These are phyloP conservation scores for Pseudomyrmex flavicornis DNA, from an alignment of 1,140 invertebrate species.

Conservation along the genomic window DNA sequence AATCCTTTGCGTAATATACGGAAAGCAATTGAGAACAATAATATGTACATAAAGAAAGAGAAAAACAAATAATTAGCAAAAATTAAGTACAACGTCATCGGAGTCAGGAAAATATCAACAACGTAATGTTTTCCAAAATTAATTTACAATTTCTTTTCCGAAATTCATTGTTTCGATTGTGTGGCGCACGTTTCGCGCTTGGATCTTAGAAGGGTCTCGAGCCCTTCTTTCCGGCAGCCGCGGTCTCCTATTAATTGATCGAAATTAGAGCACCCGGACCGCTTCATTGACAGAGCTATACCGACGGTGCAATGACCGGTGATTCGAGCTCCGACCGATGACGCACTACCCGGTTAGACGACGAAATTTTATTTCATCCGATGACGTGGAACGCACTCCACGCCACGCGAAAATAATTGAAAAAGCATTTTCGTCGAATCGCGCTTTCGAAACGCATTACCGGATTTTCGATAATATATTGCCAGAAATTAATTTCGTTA, in stretches of 20 bases:
- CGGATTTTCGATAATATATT: slow-evolving; percentile 59
- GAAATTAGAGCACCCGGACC: slow-evolving; percentile 75
- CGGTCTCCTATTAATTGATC: slow-evolving; percentile 77
- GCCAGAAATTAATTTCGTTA: slow-evolving; percentile 61
- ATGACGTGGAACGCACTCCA: slow-evolving; percentile 54
- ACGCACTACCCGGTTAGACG: slow-evolving; percentile 60
- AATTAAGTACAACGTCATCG: not conserved
- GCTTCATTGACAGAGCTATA: slow-evolving; percentile 75
- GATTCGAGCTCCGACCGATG: slow-evolving; percentile 72
- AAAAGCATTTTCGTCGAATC: slow-evolving; percentile 55
- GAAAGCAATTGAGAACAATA: not conserved
- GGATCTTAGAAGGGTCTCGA: slow-evolving; percentile 60
- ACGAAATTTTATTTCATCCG: slow-evolving; percentile 61
- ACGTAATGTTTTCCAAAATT: not conserved
- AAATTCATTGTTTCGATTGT: not conserved
- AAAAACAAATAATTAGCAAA: not conserved
- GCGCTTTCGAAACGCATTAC: slow-evolving; percentile 51
- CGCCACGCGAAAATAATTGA: slow-evolving; percentile 61
- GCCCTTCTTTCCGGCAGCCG: slow-evolving; percentile 58
- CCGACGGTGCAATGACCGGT: slow-evolving; percentile 77
- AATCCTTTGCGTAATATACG: too few relatives aligned
- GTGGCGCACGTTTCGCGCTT: slow-evolving; percentile 50
- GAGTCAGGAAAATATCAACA: not conserved
- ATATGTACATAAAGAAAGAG: not conserved
- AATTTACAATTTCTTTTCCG: not conserved